Evolutionary conservation across 2,888 invertebrate genomes (phyloP).

Genomic region (Iphiclides podalirius): DNA sequence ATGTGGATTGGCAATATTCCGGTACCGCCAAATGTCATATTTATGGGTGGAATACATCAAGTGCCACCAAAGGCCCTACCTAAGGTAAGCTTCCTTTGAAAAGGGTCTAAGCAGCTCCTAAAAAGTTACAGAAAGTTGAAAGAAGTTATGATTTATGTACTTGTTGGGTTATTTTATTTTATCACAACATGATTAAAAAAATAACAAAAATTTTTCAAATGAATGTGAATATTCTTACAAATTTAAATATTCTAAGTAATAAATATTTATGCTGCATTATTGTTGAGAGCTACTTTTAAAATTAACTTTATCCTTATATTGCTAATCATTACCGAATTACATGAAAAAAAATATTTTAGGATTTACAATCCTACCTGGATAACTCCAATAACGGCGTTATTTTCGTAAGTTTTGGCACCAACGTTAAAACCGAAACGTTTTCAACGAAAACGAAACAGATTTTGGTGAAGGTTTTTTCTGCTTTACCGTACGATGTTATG

Average conservation of each 20-base stretch:
- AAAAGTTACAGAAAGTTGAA: too few species aligned
- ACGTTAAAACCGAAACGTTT: conserved; percentile 37
- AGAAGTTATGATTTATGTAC: too few species aligned
- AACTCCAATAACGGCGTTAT: conserved; percentile 46
- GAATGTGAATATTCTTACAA: too few species aligned
- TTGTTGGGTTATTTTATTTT: too few species aligned
- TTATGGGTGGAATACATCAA: conserved; percentile 59
- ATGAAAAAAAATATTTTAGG: conserved; percentile 40
- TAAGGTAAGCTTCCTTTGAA: conserved; percentile 36
- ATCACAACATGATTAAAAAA: too few species aligned
- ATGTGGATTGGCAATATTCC: conserved; percentile 51
- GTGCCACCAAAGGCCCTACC: conserved; percentile 45
- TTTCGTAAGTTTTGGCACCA: conserved; percentile 52
- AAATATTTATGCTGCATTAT: too few species aligned
- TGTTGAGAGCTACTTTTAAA: too few species aligned
- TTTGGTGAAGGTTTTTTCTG: conserved; percentile 42
- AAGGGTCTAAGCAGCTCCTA: too few species aligned
- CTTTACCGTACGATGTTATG: conserved; percentile 49
- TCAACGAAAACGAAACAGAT: conserved; percentile 34
- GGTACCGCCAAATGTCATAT: conserved; percentile 51
- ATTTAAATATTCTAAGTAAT: too few species aligned
- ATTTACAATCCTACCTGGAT: conserved; percentile 41
- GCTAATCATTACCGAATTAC: too few species aligned
- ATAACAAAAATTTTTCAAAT: too few species aligned
- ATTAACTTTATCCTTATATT: too few species aligned